phyloP scores from a whole-genome alignment of 2,113 vertebrate genomes.

The Rhabdornis inornatus region DNA sequence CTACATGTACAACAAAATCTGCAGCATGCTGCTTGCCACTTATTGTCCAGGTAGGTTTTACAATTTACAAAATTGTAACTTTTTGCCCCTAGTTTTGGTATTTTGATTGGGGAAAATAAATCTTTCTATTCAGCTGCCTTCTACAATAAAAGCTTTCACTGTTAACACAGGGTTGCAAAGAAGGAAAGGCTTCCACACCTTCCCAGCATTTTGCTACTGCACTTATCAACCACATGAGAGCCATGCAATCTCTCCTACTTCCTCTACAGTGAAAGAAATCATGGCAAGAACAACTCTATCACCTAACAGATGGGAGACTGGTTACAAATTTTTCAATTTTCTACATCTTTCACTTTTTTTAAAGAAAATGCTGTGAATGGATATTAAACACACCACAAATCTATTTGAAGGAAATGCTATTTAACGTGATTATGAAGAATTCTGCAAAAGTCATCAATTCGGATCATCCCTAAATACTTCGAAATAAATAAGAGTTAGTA shows the following conservation, averaged over 20 bases:
- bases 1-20: neutral
- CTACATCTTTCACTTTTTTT: neutral
- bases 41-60: neutral
- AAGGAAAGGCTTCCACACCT: neutral
- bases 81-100: neutral
- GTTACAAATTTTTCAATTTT: neutral
- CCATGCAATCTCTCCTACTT: neutral
- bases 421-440: neutral
- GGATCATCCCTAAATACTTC: neutral
- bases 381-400: neutral
- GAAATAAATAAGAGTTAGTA: neutral
- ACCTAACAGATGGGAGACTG: neutral
- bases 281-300: neutral
- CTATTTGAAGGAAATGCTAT: neutral
- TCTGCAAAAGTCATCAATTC: neutral
- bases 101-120: neutral
- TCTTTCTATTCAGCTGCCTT: neutral
- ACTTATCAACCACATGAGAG: neutral
- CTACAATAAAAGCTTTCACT: neutral
- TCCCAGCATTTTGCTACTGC: neutral
- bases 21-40: neutral
- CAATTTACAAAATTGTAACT: neutral
- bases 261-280: neutral
- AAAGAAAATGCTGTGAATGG: neutral
- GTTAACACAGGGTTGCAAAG: neutral